Evolutionary conservation across 2,888 invertebrate genomes (phyloP).

Genomic region (Saturnia pavonia): DNA sequence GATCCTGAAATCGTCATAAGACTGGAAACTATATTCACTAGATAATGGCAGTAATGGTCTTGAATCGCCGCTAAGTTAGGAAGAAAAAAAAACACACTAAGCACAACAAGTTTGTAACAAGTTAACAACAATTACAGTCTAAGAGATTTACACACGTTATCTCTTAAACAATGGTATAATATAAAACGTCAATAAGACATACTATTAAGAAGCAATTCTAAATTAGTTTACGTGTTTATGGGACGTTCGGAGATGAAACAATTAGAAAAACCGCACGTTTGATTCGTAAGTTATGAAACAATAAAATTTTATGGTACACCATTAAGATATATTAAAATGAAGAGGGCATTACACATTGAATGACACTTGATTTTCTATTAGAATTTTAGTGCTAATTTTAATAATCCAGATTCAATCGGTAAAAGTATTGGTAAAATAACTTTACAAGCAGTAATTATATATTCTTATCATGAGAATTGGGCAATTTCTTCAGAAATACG

Average conservation of each 20-base stretch:
- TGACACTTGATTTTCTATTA: background rate
- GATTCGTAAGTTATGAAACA: conserved; percentile 2
- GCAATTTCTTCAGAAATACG: too few relatives aligned
- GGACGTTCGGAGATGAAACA: background rate
- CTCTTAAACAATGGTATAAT: background rate
- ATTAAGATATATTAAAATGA: background rate
- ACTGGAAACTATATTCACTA: too few relatives aligned
- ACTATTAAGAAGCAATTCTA: background rate
- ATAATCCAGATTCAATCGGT: background rate
- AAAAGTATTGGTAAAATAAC: background rate
- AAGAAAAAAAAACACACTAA: too few relatives aligned
- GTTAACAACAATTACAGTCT: background rate
- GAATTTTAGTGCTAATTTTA: background rate
- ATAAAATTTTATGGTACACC: conserved; percentile 3
- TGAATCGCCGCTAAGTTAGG: too few relatives aligned
- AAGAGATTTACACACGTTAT: background rate
- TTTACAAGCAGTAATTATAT: too few relatives aligned
- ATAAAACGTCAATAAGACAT: conserved; percentile 7
- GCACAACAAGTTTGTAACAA: background rate
- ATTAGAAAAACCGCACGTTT: conserved; percentile 2
- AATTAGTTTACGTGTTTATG: conserved; percentile 11
- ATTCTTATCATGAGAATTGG: too few relatives aligned
- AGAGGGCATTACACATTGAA: background rate
- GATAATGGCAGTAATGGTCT: too few relatives aligned
- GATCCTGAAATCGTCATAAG: too few relatives aligned